Percentiles rank a stretch among this genome's conserved stretches.
Conservation (phyloP, 2,888 invertebrate species). For the Phaonia tiefii region DNA sequence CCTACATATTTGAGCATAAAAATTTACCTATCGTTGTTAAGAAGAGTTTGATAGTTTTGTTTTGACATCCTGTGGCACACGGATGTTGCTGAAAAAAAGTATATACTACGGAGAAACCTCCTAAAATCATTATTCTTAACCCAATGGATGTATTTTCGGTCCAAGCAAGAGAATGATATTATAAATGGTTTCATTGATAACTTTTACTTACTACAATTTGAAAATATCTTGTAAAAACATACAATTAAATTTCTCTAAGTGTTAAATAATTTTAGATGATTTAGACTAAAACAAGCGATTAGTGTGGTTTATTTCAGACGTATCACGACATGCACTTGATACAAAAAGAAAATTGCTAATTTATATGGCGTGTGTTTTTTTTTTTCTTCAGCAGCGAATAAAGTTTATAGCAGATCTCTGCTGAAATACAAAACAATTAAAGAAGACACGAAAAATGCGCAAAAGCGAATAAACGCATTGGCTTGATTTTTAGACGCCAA, state of each 20-base stretch:
- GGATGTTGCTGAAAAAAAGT: too few species aligned
- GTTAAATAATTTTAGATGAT: slow-evolving; percentile 74
- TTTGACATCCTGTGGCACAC: too few species aligned
- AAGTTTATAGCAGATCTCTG: slow-evolving; percentile 26
- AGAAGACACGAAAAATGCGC: slow-evolving; percentile 51
- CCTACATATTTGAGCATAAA: too few species aligned
- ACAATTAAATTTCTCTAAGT: slow-evolving; percentile 57
- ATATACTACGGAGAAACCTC: too few species aligned
- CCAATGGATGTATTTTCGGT: too few species aligned
- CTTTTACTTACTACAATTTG: too few species aligned
- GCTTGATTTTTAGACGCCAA: slow-evolving; percentile 40
- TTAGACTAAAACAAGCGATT: slow-evolving; percentile 75
- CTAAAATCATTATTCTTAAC: too few species aligned
- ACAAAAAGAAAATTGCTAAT: slow-evolving; percentile 63
- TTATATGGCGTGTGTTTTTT: slow-evolving; percentile 41
- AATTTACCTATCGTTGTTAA: too few species aligned
- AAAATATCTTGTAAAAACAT: too few species aligned
- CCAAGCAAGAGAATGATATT: too few species aligned
- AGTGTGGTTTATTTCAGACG: slow-evolving; percentile 15
- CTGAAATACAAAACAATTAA: slow-evolving; percentile 41
- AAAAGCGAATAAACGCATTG: slow-evolving; percentile 57
- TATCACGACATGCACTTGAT: slow-evolving; percentile 71
- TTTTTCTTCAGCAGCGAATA: background rate
- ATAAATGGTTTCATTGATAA: too few species aligned
- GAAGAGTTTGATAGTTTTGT: too few species aligned